Evolutionary conservation across 2,113 vertebrate species (phyloP).

Genomic region (Neotoma lepida): DNA sequence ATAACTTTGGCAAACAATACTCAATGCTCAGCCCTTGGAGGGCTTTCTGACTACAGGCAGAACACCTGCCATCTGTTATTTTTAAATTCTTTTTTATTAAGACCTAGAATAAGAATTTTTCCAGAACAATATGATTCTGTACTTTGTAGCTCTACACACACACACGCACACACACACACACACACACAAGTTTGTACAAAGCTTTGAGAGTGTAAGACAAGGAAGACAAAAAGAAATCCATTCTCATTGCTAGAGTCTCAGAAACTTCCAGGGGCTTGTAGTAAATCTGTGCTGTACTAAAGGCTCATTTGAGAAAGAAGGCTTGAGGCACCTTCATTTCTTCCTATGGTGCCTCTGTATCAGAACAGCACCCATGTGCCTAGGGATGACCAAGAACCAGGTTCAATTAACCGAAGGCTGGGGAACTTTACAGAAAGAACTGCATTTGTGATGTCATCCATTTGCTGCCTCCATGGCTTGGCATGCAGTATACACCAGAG

Average conservation of each 20-base stretch:
- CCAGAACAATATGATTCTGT: conserved; percentile 18
- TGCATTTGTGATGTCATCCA: neutral
- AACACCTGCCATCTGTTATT: neutral
- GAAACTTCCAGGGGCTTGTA: conserved; percentile 16
- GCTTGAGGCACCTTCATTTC: neutral
- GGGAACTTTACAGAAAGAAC: neutral
- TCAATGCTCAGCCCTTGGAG: conserved; percentile 7
- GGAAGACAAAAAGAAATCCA: conserved; percentile 44
- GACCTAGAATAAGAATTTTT: conserved; percentile 31
- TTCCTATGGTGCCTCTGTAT: neutral
- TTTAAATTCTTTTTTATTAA: conserved; percentile 58
- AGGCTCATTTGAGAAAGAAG: conserved; percentile 21
- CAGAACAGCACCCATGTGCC: neutral
- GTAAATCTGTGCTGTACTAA: neutral
- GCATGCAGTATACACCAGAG: neutral
- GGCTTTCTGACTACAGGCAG: neutral
- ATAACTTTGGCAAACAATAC: conserved; percentile 20
- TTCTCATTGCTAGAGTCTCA: conserved; percentile 64
- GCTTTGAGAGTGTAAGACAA: neutral
- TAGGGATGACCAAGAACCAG: conserved; percentile 19
- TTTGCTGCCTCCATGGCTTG: neutral
- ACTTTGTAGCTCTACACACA: neutral
- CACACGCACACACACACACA: too few relatives aligned
- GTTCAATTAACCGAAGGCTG: neutral
- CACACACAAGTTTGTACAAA: neutral